Evolutionary conservation across 2,888 invertebrate genomes (phyloP).

Genomic region (Stenotaenia linearis): DNA sequence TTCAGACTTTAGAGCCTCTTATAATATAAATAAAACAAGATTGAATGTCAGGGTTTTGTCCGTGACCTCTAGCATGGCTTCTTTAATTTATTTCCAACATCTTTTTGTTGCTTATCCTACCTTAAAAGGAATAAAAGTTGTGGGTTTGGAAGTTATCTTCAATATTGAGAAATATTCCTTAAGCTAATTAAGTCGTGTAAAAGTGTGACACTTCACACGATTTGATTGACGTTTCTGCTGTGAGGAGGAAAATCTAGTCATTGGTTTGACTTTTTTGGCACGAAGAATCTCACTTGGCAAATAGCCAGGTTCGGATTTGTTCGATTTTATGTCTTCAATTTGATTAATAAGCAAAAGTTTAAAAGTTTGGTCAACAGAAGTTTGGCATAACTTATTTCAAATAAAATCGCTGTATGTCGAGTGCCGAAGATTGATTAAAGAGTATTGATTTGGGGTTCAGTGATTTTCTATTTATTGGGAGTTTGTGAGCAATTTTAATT

Average conservation of each 20-base stretch:
- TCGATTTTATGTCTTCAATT: constrained; percentile 24
- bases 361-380: neutral
- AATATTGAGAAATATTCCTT: neutral
- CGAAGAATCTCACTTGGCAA: constrained; percentile 7
- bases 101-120: too few species aligned
- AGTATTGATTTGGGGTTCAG: too few species aligned
- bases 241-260: constrained; percentile 8
- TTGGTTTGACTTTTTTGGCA: constrained; percentile 22
- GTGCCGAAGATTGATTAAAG: too few species aligned
- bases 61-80: neutral
- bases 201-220: constrained; percentile 10
- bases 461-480: neutral
- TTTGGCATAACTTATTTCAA: too few species aligned
- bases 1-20: neutral
- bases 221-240: constrained; percentile 21
- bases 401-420: too few species aligned
- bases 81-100: neutral
- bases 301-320: constrained; percentile 9
- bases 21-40: neutral
- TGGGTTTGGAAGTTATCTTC: neutral
- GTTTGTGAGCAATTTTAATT: too few species aligned
- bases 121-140: neutral
- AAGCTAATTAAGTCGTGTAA: constrained; percentile 13
- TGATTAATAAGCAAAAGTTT: constrained; percentile 26
- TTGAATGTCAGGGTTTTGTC: neutral